Evolutionary conservation across 2,888 invertebrate genomes (phyloP), one percentile per base, ranked within the genome.

Genomic region (Thymelicus sylvestris): DNA sequence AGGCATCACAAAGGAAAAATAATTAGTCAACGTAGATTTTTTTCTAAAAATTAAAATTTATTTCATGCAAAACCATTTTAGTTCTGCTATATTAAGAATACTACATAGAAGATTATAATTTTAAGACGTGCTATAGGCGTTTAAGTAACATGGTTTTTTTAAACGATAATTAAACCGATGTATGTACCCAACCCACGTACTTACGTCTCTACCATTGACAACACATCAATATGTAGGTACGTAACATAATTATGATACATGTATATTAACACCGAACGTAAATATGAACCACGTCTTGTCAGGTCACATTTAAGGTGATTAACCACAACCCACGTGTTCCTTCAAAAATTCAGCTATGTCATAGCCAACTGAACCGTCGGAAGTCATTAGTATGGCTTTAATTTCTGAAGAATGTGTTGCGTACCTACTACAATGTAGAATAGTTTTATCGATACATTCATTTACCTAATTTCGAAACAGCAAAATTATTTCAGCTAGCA

Each of bases 241-340:
- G 8, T 19, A 52, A 7, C 15, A n/a, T 50, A 8, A 3, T 50
- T 19, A 19, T 19, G 19, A 19, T 19, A 19, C 19, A 50, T 50
- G 24, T 2, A 44, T 44, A 44, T 44, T 44, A 44, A 44, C 12
- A 55, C 19, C 24, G 10, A 24, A 55, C 5, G 10, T 24, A 55
- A 55, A 10, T 55, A 55, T 55, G 55, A 24, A 55, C 55, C 55
- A 24, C 4, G 55, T 55, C 55, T 19, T 55, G 55, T 55, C 55
- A 55, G 55, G 24, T 55, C 55, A 55, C 55, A 12, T 55, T 55
- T 19, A 55, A 55, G 24, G 55, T 55, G 55, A 55, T 55, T 55
- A 55, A 55, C 55, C 55, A 55, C 55, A 55, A 24, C 24, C 55
- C 55, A 55, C 55, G 55, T 55, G 24, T 52, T 52, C 15, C 55